A percentile compares a stretch with the other conserved stretches of the same genome.
Evolutionary conservation across 35 echinoderm and acorn worm species (phyloP).

Genomic region (Apostichopus parvimensis): DNA sequence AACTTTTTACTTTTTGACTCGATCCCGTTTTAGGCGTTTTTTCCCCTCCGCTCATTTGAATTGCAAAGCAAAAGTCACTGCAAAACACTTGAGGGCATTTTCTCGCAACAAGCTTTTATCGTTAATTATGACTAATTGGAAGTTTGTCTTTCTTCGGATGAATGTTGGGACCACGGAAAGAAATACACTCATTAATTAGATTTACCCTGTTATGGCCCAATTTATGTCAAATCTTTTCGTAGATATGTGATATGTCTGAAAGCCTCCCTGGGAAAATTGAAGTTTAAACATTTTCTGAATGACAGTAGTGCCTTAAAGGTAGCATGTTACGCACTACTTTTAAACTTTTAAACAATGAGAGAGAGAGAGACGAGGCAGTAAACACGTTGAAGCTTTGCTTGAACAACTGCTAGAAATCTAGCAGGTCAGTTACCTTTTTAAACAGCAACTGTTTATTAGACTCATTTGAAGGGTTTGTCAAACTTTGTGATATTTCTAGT

Average conservation of each 20-base stretch:
- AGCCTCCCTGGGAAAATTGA: background rate
- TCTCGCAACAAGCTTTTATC: background rate
- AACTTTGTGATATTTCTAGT: too few relatives aligned
- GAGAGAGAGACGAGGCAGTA: too few relatives aligned
- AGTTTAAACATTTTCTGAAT: background rate
- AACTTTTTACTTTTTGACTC: too few relatives aligned
- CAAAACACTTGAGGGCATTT: background rate
- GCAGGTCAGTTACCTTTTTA: too few relatives aligned
- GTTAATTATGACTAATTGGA: conserved; percentile 37
- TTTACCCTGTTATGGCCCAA: conserved; percentile 26
- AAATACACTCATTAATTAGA: conserved; percentile 2
- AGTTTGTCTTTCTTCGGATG: background rate
- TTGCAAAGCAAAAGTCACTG: background rate
- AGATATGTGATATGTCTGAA: too few relatives aligned
- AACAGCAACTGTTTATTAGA: too few relatives aligned
- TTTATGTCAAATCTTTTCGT: background rate
- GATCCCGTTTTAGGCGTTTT: background rate
- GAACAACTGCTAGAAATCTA: too few relatives aligned
- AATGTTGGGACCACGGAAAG: background rate
- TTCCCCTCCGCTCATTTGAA: background rate
- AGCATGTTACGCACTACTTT: too few relatives aligned
- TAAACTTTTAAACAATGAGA: too few relatives aligned
- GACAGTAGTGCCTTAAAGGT: too few relatives aligned
- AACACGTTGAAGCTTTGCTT: too few relatives aligned
- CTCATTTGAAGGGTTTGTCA: too few relatives aligned